phyloP scores from a whole-genome alignment of 2,888 invertebrate species.

The Cerceris rybyensis region DNA sequence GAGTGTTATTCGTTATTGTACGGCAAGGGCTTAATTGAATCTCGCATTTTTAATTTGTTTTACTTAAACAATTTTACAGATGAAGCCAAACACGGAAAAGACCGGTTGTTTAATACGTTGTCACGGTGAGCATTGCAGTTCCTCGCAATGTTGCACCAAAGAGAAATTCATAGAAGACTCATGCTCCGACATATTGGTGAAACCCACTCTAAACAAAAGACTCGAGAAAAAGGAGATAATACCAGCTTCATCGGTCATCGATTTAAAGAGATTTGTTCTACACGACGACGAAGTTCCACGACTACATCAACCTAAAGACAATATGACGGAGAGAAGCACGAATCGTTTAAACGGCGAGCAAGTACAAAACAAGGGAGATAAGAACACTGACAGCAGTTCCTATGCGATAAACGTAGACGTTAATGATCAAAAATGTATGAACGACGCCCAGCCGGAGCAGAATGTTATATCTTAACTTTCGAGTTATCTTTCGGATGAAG shows the following conservation, averaged over 20 bases:
- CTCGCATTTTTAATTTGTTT: not conserved
- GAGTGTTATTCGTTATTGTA: too few species aligned
- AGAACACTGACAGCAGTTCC: slow-evolving; percentile 25
- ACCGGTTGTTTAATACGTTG: slow-evolving; percentile 77
- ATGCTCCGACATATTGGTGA: slow-evolving; percentile 6
- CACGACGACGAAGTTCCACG: slow-evolving; percentile 44
- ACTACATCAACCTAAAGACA: not conserved
- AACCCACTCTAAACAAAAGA: slow-evolving; percentile 56
- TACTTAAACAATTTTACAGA: slow-evolving; percentile 53
- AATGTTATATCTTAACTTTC: slow-evolving; percentile 1
- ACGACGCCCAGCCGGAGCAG: not conserved
- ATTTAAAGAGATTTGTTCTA: slow-evolving; percentile 59
- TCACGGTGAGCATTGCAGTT: slow-evolving; percentile 74
- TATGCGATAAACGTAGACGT: slow-evolving; percentile 48
- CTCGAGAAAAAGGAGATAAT: slow-evolving; percentile 68
- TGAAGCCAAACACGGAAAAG: slow-evolving; percentile 67
- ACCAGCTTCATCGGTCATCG: slow-evolving; percentile 55
- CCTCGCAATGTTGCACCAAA: slow-evolving; percentile 75
- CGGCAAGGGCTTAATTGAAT: too few species aligned
- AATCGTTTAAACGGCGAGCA: slow-evolving; percentile 19
- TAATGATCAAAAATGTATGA: slow-evolving; percentile 27
- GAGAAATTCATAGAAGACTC: slow-evolving; percentile 61
- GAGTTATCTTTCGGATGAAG: not conserved
- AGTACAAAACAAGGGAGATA: slow-evolving; percentile 27
- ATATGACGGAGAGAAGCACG: slow-evolving; percentile 4